Base-by-base conservation (phyloP, 2,113 vertebrate species). In the Entosphenus tridentatus region DNA sequence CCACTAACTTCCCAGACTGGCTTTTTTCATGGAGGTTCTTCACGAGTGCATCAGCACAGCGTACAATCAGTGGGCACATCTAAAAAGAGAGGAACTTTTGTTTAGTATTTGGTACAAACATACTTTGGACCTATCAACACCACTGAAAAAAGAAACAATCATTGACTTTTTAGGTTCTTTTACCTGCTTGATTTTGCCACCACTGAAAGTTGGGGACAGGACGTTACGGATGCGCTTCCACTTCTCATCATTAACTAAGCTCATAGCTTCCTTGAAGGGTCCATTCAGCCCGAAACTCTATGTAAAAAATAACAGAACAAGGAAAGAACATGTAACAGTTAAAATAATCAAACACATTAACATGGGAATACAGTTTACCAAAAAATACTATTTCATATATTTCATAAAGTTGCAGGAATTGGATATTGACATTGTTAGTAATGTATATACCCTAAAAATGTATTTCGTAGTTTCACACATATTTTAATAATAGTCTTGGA, bases 11-110 rank as follows among this genome's bases (percentile, higher is more conserved):
- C 68, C 75, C 70, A 2, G 74, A 72, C 12, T 78, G 72, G 59
- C 56, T 17, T 10, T 57, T 75, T 55, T 79, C 80, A 9, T 76
- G 73, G 69, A 85, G 71, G 11, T 77, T 78, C 62, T 75, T 73
- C 55, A 81, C 68, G 72, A 88, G 71, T 69, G 17, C 14, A 13
- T 77, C 71, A 54, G 81, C 81, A 9, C 84, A 83, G 4, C 80
- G 76, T 70, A 79, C 78, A 17, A 86, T 84, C 72, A 87, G 82
- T 55, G 73, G 73, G 73, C 82, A 86, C 84, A 88, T 87, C 85
- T 88, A 76, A 71, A 72, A 70, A 74, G 69, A 77, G 74, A 72
- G 55, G 21, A 39, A 39, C 21, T 39, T 39, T 39, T 39, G 21
- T 39, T 39, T 39, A 39, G 21, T 39, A 39, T 39, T 39, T 39